Evolutionary conservation across 1,140 invertebrate species (phyloP).

Genomic region (Mercenaria mercenaria): DNA sequence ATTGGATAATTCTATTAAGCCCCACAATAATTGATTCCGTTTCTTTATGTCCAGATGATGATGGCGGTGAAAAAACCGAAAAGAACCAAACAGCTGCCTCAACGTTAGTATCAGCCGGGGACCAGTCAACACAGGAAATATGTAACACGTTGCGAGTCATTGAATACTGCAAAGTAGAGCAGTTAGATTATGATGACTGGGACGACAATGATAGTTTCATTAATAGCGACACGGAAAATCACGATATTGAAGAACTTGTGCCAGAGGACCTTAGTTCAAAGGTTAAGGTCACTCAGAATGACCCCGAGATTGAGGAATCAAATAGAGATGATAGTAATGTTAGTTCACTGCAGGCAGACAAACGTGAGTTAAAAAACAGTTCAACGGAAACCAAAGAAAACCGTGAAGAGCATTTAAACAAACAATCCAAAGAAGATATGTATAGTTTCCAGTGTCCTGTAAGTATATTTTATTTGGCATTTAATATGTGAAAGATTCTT

Average conservation of each 20-base stretch:
- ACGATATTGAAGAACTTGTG: neutral
- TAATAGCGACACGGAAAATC: neutral
- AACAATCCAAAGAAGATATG: slow-evolving; percentile 75
- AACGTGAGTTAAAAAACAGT: neutral
- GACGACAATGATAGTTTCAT: neutral
- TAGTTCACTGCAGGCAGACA: neutral
- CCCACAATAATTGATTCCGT: too few relatives aligned
- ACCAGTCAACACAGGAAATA: slow-evolving; percentile 45
- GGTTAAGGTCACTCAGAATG: slow-evolving; percentile 28
- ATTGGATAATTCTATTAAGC: too few relatives aligned
- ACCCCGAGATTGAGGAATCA: neutral
- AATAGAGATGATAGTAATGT: neutral
- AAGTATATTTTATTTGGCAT: too few relatives aligned
- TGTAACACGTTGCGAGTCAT: neutral
- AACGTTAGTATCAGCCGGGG: neutral
- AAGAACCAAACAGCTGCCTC: slow-evolving; percentile 19
- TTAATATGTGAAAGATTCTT: too few relatives aligned
- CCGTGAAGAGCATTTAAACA: neutral
- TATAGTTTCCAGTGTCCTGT: slow-evolving; percentile 83
- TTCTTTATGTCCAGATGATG: too few relatives aligned
- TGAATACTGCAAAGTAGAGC: neutral
- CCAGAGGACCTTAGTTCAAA: slow-evolving; percentile 42
- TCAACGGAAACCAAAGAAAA: neutral
- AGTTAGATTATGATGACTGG: neutral
- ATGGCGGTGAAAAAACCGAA: neutral